Conservation (phyloP, 2,113 vertebrate genomes). For the Odontesthes bonariensis region DNA sequence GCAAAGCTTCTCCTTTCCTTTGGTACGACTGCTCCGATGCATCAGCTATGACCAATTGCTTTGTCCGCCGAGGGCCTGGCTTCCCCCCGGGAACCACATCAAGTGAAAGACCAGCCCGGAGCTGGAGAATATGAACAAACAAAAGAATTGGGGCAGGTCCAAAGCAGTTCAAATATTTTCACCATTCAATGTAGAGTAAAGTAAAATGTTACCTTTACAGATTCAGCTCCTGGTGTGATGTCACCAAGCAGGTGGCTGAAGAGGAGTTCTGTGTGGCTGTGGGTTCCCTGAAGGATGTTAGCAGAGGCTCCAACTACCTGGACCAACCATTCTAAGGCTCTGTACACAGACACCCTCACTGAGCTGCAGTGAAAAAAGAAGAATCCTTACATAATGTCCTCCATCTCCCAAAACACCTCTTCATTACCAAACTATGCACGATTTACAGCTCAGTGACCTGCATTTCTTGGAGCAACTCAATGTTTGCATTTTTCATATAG, state of each 20-base stretch:
- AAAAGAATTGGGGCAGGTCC: neutral
- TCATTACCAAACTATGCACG: too few species aligned
- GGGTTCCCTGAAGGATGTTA: slow-evolving; percentile 85
- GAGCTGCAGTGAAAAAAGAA: slow-evolving; percentile 57
- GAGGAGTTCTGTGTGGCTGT: slow-evolving; percentile 83
- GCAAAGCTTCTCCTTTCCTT: slow-evolving; percentile 85
- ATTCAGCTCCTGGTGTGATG: slow-evolving; percentile 84
- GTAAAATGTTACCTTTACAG: slow-evolving; percentile 80
- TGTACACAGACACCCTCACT: slow-evolving; percentile 85
- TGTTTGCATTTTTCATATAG: too few species aligned
- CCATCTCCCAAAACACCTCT: too few species aligned
- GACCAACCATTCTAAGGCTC: slow-evolving; percentile 87
- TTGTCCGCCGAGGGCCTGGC: slow-evolving; percentile 75
- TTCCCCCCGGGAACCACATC: slow-evolving; percentile 76
- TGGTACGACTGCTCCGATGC: slow-evolving; percentile 62
- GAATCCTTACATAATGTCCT: too few species aligned
- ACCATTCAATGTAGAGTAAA: neutral
- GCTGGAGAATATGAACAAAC: slow-evolving; percentile 49
- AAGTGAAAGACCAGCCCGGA: slow-evolving; percentile 65
- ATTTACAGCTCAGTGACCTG: too few species aligned
- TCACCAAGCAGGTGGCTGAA: slow-evolving; percentile 85
- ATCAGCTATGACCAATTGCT: slow-evolving; percentile 73
- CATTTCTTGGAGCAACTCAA: too few species aligned
- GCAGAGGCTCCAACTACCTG: slow-evolving; percentile 85
- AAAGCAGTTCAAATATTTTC: too few species aligned